Percentiles rank a stretch among this genome's conserved stretches.
These are phyloP conservation scores for Metalampra italica DNA, from an alignment of 2,888 invertebrate species.

Conservation along the genomic window DNA sequence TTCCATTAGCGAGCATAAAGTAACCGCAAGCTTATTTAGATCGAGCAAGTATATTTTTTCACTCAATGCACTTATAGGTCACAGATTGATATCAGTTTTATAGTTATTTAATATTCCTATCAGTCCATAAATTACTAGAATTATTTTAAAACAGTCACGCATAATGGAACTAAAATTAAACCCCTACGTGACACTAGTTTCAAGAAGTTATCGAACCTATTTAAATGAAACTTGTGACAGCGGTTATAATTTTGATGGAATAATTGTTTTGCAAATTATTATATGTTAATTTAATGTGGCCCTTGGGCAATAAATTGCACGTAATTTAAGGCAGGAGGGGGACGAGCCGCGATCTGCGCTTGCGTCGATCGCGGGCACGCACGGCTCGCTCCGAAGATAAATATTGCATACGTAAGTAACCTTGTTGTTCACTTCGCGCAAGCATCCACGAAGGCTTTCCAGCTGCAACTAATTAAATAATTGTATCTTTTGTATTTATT, in stretches of 20 bases:
- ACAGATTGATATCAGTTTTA: not conserved
- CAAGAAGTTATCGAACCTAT: conserved; percentile 3
- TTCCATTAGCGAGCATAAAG: conserved; percentile 54
- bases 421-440: conserved; percentile 14
- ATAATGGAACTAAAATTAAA: conserved; percentile 4
- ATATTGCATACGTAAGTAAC: conserved; percentile 44
- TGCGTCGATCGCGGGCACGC: conserved; percentile 19
- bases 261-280: conserved; percentile 63
- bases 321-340: conserved; percentile 50
- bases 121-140: conserved; percentile 9
- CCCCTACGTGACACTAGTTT: conserved; percentile 9
- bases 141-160: conserved; percentile 8
- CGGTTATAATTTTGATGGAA: conserved; percentile 50
- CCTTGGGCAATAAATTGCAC: conserved; percentile 60
- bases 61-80: not conserved
- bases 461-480: conserved; percentile 47
- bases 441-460: conserved; percentile 25
- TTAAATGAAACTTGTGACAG: conserved; percentile 20
- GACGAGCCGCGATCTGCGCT: conserved; percentile 17
- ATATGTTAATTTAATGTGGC: conserved; percentile 56
- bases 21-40: conserved; percentile 33
- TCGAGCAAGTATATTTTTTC: conserved; percentile 17
- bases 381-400: conserved; percentile 35
- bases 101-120: conserved; percentile 6
- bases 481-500: conserved; percentile 26